Conservation (phyloP, 2,888 invertebrate species). For the Drymonia ruficornis region DNA sequence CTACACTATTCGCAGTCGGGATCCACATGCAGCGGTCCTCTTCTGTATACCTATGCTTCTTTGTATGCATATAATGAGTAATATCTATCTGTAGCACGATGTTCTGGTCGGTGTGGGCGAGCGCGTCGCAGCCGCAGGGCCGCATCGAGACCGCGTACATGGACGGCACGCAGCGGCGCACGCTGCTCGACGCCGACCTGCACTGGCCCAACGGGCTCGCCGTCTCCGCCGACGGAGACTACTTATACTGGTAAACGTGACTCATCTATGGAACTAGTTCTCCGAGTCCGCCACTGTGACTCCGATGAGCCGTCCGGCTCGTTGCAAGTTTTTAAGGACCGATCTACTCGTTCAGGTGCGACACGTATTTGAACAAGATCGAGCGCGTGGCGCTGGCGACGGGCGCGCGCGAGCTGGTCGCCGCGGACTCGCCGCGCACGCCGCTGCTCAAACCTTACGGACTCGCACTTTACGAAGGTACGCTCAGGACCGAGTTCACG, state of each 20-base stretch:
- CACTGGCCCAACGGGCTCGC: constrained; percentile 92
- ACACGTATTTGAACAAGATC: constrained; percentile 88
- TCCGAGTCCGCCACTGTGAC: too few species aligned
- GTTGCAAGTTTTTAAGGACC: background rate
- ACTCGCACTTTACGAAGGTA: constrained; percentile 85
- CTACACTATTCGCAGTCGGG: background rate
- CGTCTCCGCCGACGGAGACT: constrained; percentile 40
- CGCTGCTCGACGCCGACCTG: constrained; percentile 80
- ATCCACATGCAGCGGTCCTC: background rate
- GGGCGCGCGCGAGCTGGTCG: constrained; percentile 67
- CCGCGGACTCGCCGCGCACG: constrained; percentile 57
- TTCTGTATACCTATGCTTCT: background rate
- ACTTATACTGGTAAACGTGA: constrained; percentile 59
- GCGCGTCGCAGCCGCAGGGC: constrained; percentile 67
- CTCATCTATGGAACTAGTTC: constrained; percentile 8
- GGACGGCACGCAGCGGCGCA: constrained; percentile 88
- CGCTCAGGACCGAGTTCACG: background rate
- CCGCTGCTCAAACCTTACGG: constrained; percentile 88
- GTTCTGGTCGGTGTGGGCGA: constrained; percentile 92
- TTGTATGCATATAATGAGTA: background rate
- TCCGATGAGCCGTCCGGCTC: too few species aligned
- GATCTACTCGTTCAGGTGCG: constrained; percentile 80
- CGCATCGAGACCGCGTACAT: constrained; percentile 89
- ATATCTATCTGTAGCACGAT: constrained; percentile 74
- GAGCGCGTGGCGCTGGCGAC: constrained; percentile 77